Evolutionary conservation across 2,888 invertebrate genomes (phyloP).

Genomic region (Ischnus inquisitorius): DNA sequence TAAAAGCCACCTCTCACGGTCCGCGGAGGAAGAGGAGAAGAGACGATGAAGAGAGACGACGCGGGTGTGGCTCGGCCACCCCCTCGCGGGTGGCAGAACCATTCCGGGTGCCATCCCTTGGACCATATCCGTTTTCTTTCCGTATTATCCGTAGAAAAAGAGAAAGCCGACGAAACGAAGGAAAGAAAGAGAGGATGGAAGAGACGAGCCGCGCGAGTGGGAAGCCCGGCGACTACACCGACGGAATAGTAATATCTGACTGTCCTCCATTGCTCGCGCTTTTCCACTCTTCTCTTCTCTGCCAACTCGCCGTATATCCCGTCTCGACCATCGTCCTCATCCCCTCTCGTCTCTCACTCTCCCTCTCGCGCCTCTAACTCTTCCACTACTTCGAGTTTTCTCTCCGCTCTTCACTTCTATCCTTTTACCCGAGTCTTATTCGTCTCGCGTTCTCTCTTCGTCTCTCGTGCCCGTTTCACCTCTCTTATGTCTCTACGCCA

Average conservation of each 20-base stretch:
- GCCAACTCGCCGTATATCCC: slow-evolving; percentile 44
- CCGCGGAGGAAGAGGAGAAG: slow-evolving; percentile 53
- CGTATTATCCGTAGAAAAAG: slow-evolving; percentile 53
- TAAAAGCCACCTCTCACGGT: slow-evolving; percentile 76
- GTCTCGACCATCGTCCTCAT: slow-evolving; percentile 32
- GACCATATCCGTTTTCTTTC: slow-evolving; percentile 65
- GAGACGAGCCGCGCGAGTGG: slow-evolving; percentile 46
- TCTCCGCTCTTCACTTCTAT: slow-evolving; percentile 47
- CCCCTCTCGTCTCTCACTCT: slow-evolving; percentile 39
- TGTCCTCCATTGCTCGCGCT: slow-evolving; percentile 56
- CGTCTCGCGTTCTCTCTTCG: slow-evolving; percentile 33
- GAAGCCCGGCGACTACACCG: slow-evolving; percentile 68
- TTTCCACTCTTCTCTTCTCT: slow-evolving; percentile 59
- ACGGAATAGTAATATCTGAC: slow-evolving; percentile 77
- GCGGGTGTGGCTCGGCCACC: slow-evolving; percentile 8
- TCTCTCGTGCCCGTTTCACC: slow-evolving; percentile 23
- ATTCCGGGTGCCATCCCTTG: slow-evolving; percentile 63
- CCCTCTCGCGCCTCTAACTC: slow-evolving; percentile 41
- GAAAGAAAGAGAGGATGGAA: slow-evolving; percentile 6
- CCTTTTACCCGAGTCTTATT: slow-evolving; percentile 36
- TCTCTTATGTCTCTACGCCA: slow-evolving; percentile 14
- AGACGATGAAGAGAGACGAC: slow-evolving; percentile 21
- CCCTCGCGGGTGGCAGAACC: slow-evolving; percentile 45
- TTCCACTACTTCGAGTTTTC: slow-evolving; percentile 41
- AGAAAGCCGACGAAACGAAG: slow-evolving; percentile 27